Conservation (phyloP, 92 coral and sea anemone genomes). For the Pocillopora grandis region DNA sequence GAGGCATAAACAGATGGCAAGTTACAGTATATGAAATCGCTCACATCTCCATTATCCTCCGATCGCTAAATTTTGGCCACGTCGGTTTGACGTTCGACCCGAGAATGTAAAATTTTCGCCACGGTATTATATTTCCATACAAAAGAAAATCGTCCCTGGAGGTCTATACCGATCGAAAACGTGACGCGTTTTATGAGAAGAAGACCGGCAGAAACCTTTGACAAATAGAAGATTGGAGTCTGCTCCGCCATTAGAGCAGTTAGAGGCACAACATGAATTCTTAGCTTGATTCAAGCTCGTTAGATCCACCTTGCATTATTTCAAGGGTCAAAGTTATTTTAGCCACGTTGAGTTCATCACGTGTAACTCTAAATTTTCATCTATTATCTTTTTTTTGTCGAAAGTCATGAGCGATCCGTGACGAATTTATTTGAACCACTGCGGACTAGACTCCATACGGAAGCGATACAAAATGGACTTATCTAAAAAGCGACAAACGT, state of each 20-base stretch:
- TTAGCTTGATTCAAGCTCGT: constrained; percentile 16
- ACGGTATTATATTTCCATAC: background rate
- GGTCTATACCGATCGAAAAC: background rate
- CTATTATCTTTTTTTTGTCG: background rate
- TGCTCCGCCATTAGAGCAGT: background rate
- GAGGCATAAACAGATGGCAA: constrained; percentile 34
- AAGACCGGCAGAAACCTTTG: background rate
- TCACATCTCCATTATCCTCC: background rate
- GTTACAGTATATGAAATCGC: constrained; percentile 1
- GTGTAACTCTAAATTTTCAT: background rate
- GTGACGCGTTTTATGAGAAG: background rate
- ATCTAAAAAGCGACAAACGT: constrained; percentile 27
- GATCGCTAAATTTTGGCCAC: background rate
- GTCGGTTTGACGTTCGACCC: background rate
- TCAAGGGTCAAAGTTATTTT: background rate
- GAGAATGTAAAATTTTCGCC: background rate
- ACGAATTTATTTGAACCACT: constrained; percentile 4
- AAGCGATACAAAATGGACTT: constrained; percentile 18
- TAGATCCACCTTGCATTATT: constrained; percentile 1
- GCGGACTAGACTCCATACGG: background rate
- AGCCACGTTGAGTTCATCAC: constrained; percentile 3
- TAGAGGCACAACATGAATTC: constrained; percentile 12
- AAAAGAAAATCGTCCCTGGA: background rate
- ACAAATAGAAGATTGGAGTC: background rate
- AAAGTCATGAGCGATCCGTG: constrained; percentile 18